A percentile compares a stretch with the other conserved stretches of the same genome.
Evolutionary conservation across 2,888 invertebrate species (phyloP).

Genomic region (Rhingia campestris): DNA sequence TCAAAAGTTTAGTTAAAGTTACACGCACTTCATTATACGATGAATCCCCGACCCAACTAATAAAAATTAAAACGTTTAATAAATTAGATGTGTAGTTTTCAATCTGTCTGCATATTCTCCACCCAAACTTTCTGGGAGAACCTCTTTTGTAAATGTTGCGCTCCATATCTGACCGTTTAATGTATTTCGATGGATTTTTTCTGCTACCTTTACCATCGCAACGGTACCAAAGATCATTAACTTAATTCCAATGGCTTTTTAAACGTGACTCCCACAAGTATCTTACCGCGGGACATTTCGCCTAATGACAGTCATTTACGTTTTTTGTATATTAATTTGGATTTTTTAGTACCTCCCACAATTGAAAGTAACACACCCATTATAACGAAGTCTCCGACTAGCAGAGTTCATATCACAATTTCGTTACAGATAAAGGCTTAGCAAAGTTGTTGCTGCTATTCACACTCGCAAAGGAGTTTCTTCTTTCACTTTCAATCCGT

Average conservation of each 20-base stretch:
- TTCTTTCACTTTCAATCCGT: constrained; percentile 70
- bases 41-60: neutral
- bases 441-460: constrained; percentile 34
- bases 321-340: constrained; percentile 65
- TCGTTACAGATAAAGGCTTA: constrained; percentile 52
- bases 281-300: constrained; percentile 52
- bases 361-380: constrained; percentile 71
- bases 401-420: constrained; percentile 34
- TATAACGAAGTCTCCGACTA: constrained; percentile 38
- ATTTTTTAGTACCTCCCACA: constrained; percentile 57
- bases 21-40: neutral
- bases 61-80: neutral
- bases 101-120: constrained; percentile 3
- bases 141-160: constrained; percentile 22
- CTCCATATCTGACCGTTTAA: constrained; percentile 61
- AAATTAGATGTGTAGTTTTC: neutral
- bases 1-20: too few species aligned
- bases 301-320: constrained; percentile 66
- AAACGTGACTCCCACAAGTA: constrained; percentile 70
- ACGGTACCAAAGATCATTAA: constrained; percentile 62
- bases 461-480: constrained; percentile 52
- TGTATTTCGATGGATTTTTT: constrained; percentile 39
- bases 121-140: constrained; percentile 37
- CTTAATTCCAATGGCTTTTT: constrained; percentile 63
- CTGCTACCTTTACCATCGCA: constrained; percentile 21